Evolutionary conservation across 2,888 invertebrate species (phyloP).

Genomic region (Euphydryas editha): DNA sequence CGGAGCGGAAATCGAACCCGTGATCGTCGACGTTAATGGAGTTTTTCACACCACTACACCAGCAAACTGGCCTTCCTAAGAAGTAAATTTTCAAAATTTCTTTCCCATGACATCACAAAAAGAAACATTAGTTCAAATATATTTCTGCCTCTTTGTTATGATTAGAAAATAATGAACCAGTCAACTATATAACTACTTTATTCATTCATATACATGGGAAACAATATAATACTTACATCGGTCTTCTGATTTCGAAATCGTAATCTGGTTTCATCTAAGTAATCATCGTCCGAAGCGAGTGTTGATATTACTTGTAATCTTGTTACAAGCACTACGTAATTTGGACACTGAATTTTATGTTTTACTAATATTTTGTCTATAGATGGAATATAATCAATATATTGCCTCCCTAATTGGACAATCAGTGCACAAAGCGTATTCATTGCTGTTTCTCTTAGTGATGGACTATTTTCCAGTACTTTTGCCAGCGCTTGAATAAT

Average conservation of each 20-base stretch:
- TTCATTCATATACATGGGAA: no score
- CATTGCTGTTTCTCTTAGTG: slow-evolving; percentile 92
- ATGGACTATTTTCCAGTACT: slow-evolving; percentile 91
- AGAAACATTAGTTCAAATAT: no score
- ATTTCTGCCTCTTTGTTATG: no score
- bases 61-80: no score
- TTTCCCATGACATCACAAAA: no score
- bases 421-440: slow-evolving; percentile 95
- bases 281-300: slow-evolving; percentile 90
- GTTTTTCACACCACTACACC: no score
- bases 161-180: no score
- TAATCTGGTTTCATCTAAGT: slow-evolving; percentile 85
- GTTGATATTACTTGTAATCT: slow-evolving; percentile 90
- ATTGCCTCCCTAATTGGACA: slow-evolving; percentile 95
- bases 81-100: no score
- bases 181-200: no score
- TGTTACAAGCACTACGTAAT: slow-evolving; percentile 91
- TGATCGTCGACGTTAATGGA: no score
- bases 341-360: slow-evolving; percentile 89
- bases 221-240: slow-evolving; percentile 77
- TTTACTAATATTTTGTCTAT: slow-evolving; percentile 93
- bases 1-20: no score
- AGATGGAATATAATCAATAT: slow-evolving; percentile 95
- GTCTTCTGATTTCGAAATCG: slow-evolving; percentile 87
- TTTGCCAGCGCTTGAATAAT: slow-evolving; percentile 97